Base-by-base conservation (phyloP, 2,888 invertebrate species). In the Omphaloscelis lunosa region DNA sequence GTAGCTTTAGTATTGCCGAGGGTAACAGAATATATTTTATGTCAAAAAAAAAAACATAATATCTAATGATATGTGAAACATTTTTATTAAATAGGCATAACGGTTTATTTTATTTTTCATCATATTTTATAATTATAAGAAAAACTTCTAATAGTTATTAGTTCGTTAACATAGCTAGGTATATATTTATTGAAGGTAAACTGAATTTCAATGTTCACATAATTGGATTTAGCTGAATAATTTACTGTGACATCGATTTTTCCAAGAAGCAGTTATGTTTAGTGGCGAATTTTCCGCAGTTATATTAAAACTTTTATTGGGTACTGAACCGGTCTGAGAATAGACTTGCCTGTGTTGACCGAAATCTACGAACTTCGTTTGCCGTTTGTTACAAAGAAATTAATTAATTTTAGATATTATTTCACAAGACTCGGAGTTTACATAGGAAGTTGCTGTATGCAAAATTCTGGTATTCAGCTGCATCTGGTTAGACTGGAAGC, bases 211-310 rank as follows among this genome's bases (percentile, higher is more conserved):
- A 69, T 78, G 72, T 61, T n/a, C 34, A 51, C 39, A 84, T 79
- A 84, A 79, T 84, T 68, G 34, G 41, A 34, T 65, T 56, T 34
- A 58, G 9, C 41, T 68, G 68, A 84, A 82, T 84, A 72, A 78
- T 81, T 77, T 70, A 73, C 23, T 62, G 15, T 70, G 69, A 39
- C 62, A 83, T 84, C 74, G 82, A 84, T 82, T 72, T 71, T 80
- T 80, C 72, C 63, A 15, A 15, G 80, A 75, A 79, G 48, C 29
- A 4, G 41, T 59, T 48, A 27, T 12, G 8, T 66, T 48, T 72
- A 4, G 7, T 58, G n/a, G 75, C 20, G n/a, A 80, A 84, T 84
- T 80, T 58, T 61, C 34, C 29, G 5, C 48, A 23, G 34, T 65
- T 39, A 75, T 82, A 83, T 72, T 75, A 69, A 79, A 84, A n/a